Percentiles rank a stretch among this genome's conserved stretches.
These are phyloP conservation scores for Nanorana parkeri DNA, from an alignment of 2,113 vertebrate genomes.

Conservation along the genomic window DNA sequence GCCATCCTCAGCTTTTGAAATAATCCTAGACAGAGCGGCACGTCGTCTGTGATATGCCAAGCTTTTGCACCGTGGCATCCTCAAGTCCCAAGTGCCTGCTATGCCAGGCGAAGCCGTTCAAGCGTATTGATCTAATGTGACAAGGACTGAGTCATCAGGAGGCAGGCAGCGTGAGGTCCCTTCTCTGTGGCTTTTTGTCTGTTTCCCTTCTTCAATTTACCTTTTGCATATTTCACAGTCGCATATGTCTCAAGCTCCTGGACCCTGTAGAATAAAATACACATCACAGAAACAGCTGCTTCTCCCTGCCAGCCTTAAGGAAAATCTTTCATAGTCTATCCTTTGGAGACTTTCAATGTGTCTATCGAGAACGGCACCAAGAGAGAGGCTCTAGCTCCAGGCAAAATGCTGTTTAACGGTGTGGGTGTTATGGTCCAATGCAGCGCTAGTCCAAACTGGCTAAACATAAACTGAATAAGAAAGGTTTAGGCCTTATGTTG, in stretches of 20 bases:
- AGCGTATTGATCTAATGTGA: constrained; percentile 39
- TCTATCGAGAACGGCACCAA: too few species aligned
- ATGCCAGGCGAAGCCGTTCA: constrained; percentile 15
- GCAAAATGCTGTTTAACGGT: too few species aligned
- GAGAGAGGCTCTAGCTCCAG: too few species aligned
- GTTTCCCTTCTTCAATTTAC: constrained; percentile 6
- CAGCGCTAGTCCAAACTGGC: too few species aligned
- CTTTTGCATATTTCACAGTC: constrained; percentile 9
- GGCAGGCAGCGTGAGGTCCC: constrained; percentile 11
- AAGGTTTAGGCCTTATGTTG: too few species aligned
- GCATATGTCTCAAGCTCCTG: constrained; percentile 18
- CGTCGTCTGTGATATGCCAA: constrained; percentile 2
- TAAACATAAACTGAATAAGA: too few species aligned
- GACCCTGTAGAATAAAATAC: not conserved
- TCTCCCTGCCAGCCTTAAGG: not conserved
- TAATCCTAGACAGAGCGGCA: not conserved
- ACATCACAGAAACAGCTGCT: constrained; percentile 5
- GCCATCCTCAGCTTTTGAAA: not conserved
- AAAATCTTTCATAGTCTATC: not conserved
- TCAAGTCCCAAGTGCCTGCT: constrained; percentile 27
- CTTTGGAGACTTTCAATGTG: not conserved
- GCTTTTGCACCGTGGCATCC: constrained; percentile 20
- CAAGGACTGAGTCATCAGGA: constrained; percentile 20
- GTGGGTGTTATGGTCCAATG: too few species aligned
- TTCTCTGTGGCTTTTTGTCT: constrained; percentile 21